Conservation (phyloP, 1,140 invertebrate genomes). For the Panulirus ornatus region DNA sequence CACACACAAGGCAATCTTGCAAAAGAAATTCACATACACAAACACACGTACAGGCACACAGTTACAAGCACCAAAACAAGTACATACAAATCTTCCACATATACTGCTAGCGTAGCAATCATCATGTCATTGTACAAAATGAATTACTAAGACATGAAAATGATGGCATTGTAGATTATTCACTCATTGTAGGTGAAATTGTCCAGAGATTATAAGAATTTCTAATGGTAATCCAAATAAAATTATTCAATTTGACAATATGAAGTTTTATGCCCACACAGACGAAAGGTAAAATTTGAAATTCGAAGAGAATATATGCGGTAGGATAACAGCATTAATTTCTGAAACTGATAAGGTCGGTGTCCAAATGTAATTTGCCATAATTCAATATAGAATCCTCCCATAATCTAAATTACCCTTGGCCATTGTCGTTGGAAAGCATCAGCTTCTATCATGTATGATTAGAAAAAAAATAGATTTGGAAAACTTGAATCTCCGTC, state of each 20-base stretch:
- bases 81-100: not conserved
- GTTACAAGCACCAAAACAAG: not conserved
- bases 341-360: conserved; percentile 65
- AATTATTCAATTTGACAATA: conserved; percentile 11
- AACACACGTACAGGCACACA: not conserved
- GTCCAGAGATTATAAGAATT: not conserved
- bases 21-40: too few species aligned
- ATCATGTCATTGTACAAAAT: not conserved
- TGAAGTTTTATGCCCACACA: not conserved
- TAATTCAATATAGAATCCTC: conserved; percentile 65
- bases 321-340: conserved; percentile 61
- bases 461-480: too few species aligned
- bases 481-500: too few species aligned
- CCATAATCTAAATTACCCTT: conserved; percentile 58
- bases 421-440: conserved; percentile 35
- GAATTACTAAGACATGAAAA: not conserved
- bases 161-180: not conserved
- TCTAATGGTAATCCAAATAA: conserved; percentile 10
- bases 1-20: too few species aligned
- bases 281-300: not conserved
- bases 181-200: not conserved
- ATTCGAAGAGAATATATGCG: conserved; percentile 35
- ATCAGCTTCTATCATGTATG: conserved; percentile 22
- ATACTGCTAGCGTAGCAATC: not conserved
- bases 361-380: conserved; percentile 53